Evolutionary conservation across 1,140 invertebrate genomes (phyloP), one percentile per base, ranked within the genome.

Genomic region (Diplogasteroides magnus): DNA sequence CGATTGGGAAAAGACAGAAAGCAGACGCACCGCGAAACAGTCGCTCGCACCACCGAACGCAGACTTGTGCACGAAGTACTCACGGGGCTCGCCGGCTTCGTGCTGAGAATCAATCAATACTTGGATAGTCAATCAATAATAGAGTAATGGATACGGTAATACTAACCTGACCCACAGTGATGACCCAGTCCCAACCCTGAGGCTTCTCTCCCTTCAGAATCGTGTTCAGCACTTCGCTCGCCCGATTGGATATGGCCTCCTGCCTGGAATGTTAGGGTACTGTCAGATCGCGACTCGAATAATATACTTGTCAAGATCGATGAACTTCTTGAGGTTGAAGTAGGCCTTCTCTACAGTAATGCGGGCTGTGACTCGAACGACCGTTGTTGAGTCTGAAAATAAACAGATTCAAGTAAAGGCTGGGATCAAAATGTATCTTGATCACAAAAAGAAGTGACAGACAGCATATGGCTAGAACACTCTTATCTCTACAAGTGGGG

Each of bases 341-440:
- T 66, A 66, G 27, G 14, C 19, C 64, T 61, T 62, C 6, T 14
- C 14, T 6, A 66, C 37, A 82, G 83, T 82, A n/a, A n/a, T n/a
- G n/a, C n/a, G n/a, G n/a, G n/a, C n/a, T n/a, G n/a, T n/a, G n/a
- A n/a, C n/a, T n/a, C n/a, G n/a, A n/a, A n/a, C n/a, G n/a, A n/a
- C n/a, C n/a, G n/a, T n/a, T n/a, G n/a, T n/a, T n/a, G n/a, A n/a
- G n/a, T n/a, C n/a, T n/a, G n/a, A n/a, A n/a, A n/a, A n/a, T n/a
- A n/a, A n/a, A n/a, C n/a, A n/a, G n/a, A n/a, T n/a, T n/a, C n/a
- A n/a, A n/a, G n/a, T n/a, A n/a, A n/a, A n/a, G n/a, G n/a, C n/a
- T n/a, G n/a, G n/a, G n/a, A n/a, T n/a, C n/a, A n/a, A n/a, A n/a
- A n/a, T n/a, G n/a, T n/a, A n/a, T n/a, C n/a, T n/a, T n/a, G n/a